Evolutionary conservation across 2,113 vertebrate species (phyloP).

Genomic region (Phaethornis superciliosus): DNA sequence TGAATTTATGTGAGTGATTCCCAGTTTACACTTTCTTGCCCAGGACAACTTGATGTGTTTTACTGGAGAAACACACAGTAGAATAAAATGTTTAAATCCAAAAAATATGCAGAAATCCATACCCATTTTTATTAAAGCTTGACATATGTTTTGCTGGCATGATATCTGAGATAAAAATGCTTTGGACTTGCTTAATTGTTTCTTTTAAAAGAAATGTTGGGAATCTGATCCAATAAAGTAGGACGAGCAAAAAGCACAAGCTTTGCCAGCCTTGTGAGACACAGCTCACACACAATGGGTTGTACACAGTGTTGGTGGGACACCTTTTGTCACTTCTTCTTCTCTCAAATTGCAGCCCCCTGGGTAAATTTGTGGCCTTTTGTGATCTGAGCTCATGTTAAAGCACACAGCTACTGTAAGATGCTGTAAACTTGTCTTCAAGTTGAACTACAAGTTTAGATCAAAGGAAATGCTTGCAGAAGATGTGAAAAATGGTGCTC

Average conservation of each 20-base stretch:
- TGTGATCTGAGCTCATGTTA: not conserved
- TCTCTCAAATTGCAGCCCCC: not conserved
- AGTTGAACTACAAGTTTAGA: not conserved
- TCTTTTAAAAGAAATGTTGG: not conserved
- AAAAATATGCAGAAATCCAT: too few relatives aligned
- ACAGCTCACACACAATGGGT: fast-evolving
- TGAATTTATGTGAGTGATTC: not conserved
- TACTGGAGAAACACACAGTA: not conserved
- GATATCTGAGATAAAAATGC: not conserved
- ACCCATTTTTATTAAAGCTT: not conserved
- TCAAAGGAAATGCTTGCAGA: not conserved
- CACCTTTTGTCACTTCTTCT: not conserved
- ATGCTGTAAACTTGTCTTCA: not conserved
- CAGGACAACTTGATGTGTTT: not conserved
- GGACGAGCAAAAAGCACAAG: not conserved
- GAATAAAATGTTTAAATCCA: not conserved
- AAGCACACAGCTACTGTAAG: not conserved
- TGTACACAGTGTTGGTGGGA: not conserved
- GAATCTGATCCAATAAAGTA: not conserved
- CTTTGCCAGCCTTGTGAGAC: not conserved
- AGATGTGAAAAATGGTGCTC: not conserved
- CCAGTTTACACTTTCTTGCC: not conserved
- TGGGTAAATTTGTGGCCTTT: not conserved
- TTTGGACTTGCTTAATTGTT: not conserved
- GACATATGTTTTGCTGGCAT: not conserved